Conservation (phyloP, 2,113 vertebrate species). For the Albula glossodonta region DNA sequence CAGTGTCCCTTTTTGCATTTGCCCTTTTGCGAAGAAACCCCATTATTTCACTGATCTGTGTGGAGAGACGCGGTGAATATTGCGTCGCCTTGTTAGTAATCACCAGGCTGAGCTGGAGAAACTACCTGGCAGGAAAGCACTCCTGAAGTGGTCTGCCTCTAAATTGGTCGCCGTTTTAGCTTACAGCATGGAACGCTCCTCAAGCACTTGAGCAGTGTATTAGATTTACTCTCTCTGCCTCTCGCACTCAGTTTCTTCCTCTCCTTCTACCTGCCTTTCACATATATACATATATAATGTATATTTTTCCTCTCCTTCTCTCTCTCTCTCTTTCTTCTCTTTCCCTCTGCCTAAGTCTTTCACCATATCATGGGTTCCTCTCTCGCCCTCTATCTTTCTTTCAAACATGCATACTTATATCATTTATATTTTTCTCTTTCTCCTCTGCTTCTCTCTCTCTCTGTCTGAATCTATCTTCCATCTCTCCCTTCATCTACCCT, state of each 20-base stretch:
- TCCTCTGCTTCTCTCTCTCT: neutral
- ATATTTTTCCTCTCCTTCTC: neutral
- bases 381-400: too few relatives aligned
- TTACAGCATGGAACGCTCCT: constrained; percentile 28
- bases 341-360: neutral
- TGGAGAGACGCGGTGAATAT: constrained; percentile 40
- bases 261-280: too few relatives aligned
- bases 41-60: constrained; percentile 29
- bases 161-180: constrained; percentile 27
- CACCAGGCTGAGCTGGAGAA: constrained; percentile 42
- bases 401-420: too few relatives aligned
- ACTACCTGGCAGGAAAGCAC: constrained; percentile 42
- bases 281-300: too few relatives aligned
- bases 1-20: constrained; percentile 40
- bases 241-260: neutral
- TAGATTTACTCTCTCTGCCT: constrained; percentile 14
- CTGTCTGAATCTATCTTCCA: neutral
- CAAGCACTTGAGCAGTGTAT: constrained; percentile 28
- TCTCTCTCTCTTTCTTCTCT: neutral
- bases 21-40: constrained; percentile 16
- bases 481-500: neutral
- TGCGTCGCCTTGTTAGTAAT: constrained; percentile 40
- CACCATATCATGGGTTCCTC: neutral
- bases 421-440: neutral
- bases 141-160: constrained; percentile 29